phyloP scores from a whole-genome alignment of 2,797 vertebrate species.

The Arrhamphus sclerolepis region DNA sequence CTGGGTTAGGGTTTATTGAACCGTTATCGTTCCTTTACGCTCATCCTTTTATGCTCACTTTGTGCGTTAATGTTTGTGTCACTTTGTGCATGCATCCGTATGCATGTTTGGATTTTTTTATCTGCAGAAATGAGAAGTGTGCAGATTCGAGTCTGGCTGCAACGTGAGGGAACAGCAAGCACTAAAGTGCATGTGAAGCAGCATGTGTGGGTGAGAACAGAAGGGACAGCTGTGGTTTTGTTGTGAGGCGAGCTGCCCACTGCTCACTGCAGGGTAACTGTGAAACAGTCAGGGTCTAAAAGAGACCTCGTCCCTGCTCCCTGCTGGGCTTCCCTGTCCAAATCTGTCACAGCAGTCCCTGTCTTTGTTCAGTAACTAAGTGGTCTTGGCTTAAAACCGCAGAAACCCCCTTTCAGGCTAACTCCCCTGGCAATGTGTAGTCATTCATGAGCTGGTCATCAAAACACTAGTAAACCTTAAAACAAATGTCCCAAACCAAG shows the following conservation, averaged over 20 bases:
- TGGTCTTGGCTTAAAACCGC: conserved; percentile 51
- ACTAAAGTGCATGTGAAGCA: conserved; percentile 76
- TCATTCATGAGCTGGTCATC: conserved; percentile 58
- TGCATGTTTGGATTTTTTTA: conserved; percentile 5
- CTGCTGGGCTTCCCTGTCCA: conserved; percentile 67
- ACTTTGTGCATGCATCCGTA: conserved; percentile 38
- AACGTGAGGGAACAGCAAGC: conserved; percentile 45
- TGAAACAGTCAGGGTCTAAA: conserved; percentile 65
- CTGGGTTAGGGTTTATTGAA: conserved; percentile 8
- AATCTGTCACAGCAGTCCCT: conserved; percentile 51
- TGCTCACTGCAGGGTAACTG: conserved; percentile 67
- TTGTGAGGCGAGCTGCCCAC: conserved; percentile 63
- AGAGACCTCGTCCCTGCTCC: conserved; percentile 55
- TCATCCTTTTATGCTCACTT: conserved; percentile 3
- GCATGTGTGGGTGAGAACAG: conserved; percentile 64
- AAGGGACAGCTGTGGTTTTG: conserved; percentile 76
- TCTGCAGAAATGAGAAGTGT: conserved; percentile 28
- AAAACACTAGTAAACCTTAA: conserved; percentile 61
- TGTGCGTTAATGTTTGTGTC: conserved; percentile 7
- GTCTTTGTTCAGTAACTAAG: conserved; percentile 77
- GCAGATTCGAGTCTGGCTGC: conserved; percentile 27
- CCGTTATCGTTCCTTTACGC: background rate
- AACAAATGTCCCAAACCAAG: conserved; percentile 67
- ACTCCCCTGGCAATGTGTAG: conserved; percentile 45
- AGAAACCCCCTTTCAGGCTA: conserved; percentile 35